Evolutionary conservation across 2,113 vertebrate species (phyloP).

Genomic region (Perccottus glenii): DNA sequence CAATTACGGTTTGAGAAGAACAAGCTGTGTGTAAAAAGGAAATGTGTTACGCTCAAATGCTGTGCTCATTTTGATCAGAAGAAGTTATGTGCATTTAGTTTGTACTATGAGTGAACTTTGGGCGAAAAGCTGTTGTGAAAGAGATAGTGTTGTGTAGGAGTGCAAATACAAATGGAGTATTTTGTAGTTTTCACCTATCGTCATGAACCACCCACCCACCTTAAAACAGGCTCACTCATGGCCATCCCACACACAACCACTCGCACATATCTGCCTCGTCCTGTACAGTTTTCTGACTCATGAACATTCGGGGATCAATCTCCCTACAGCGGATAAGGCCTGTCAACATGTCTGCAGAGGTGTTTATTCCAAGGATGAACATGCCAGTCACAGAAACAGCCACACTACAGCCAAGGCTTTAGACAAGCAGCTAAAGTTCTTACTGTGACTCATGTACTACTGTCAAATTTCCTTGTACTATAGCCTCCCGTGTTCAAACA

Average conservation of each 20-base stretch:
- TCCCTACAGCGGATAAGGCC: conserved; percentile 17
- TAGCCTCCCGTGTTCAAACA: background rate
- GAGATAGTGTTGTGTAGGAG: conserved; percentile 15
- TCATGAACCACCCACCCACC: conserved; percentile 30
- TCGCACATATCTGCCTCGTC: background rate
- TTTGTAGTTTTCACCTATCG: conserved; percentile 37
- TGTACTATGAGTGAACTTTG: conserved; percentile 9
- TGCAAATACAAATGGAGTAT: conserved; percentile 23
- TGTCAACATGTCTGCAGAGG: conserved; percentile 27
- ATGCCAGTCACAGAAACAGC: conserved; percentile 23
- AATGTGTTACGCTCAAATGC: no score
- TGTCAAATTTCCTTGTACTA: conserved; percentile 4
- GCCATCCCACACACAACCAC: conserved; percentile 7
- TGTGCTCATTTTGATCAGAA: no score
- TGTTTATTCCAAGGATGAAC: conserved; percentile 34
- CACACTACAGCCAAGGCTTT: conserved; percentile 1
- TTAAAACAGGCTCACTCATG: conserved; percentile 12
- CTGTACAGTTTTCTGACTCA: conserved; percentile 16
- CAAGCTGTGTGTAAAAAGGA: no score
- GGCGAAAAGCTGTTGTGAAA: conserved; percentile 17
- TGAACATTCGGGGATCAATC: conserved; percentile 27
- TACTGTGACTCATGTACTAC: conserved; percentile 7
- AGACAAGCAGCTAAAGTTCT: conserved; percentile 6
- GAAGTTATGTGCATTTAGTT: background rate
- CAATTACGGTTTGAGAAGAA: background rate